Evolutionary conservation across 2,113 vertebrate species (phyloP), one percentile per base, ranked within the genome.

Genomic region (Heterochromis multidens): DNA sequence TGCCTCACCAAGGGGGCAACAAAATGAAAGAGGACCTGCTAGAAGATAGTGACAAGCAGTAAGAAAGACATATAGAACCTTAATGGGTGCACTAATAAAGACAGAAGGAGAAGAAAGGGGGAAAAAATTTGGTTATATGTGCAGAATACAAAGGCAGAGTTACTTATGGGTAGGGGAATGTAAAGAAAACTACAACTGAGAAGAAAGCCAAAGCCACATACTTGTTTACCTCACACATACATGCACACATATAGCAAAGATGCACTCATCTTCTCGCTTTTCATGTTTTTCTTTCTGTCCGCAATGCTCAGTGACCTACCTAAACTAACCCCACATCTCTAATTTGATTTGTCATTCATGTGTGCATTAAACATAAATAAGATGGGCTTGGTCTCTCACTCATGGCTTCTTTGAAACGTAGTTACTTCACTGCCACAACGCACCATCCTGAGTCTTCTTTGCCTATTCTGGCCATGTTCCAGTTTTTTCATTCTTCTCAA

Each of bases 321-420:
- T 80, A 78, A 87, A 82, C 79, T 89, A 89, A 93, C 89, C 92
- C 83, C 63, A 63, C 89, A 82, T 87, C 87, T 92, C 65, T 82
- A 84, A 82, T 91, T 91, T 87, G 87, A 89, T 90, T 91, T 49
- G 67, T 88, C 84, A 82, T 93, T 86, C 83, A 87, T 90, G 86
- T 84, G 91, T 77, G 33, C 81, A 95, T 96, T 87, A 95, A 95
- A 95, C 82, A 94, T 94, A 87, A 82, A 95, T 94, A 91, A 95
- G 92, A 91, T 67, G 40, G 86, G 88, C 89, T 94, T 85, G 89
- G 87, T 92, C 93, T 87, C 90, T 87, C 85, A 65, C 89, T 89
- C 85, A 77, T 89, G 84, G 84, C 88, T 84, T 84, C 88, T 86
- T 80, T 88, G 86, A 90, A 87, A 89, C 70, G 60, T 46, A 76